These are phyloP conservation scores for Phlogophora meticulosa DNA, from an alignment of 2,888 invertebrate species.

Conservation along the genomic window DNA sequence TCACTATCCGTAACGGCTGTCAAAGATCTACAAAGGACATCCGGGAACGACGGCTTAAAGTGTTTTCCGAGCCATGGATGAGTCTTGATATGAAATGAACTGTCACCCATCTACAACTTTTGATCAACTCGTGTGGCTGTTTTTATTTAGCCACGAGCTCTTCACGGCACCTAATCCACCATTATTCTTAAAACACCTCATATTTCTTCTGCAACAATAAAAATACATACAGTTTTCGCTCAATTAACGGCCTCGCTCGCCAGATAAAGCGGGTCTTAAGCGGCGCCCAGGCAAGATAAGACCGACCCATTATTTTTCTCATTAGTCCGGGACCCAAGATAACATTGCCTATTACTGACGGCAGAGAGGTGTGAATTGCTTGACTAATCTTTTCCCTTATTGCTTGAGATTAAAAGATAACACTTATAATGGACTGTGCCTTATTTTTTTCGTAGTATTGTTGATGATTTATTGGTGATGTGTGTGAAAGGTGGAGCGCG, in stretches of 20 bases:
- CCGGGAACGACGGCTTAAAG: too few species aligned
- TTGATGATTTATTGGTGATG: constrained; percentile 46
- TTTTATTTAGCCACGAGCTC: too few species aligned
- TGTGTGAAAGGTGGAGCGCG: neutral
- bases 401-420: constrained; percentile 72
- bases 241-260: constrained; percentile 57
- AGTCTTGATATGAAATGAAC: too few species aligned
- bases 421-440: constrained; percentile 54
- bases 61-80: too few species aligned
- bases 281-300: constrained; percentile 63
- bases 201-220: constrained; percentile 53
- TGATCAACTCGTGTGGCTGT: too few species aligned
- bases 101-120: too few species aligned
- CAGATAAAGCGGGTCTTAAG: constrained; percentile 64
- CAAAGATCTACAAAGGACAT: too few species aligned
- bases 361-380: constrained; percentile 67
- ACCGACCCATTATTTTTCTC: constrained; percentile 68
- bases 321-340: constrained; percentile 66
- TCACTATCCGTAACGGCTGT: too few species aligned
- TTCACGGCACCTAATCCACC: neutral
- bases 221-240: constrained; percentile 63
- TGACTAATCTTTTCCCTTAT: constrained; percentile 71
- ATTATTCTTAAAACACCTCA: constrained; percentile 20
- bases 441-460: constrained; percentile 57
- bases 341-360: constrained; percentile 64